Percentiles rank a stretch among this genome's conserved stretches.
These are phyloP conservation scores for Atractosteus spatula DNA, from an alignment of 2,113 vertebrate genomes.

Conservation along the genomic window DNA sequence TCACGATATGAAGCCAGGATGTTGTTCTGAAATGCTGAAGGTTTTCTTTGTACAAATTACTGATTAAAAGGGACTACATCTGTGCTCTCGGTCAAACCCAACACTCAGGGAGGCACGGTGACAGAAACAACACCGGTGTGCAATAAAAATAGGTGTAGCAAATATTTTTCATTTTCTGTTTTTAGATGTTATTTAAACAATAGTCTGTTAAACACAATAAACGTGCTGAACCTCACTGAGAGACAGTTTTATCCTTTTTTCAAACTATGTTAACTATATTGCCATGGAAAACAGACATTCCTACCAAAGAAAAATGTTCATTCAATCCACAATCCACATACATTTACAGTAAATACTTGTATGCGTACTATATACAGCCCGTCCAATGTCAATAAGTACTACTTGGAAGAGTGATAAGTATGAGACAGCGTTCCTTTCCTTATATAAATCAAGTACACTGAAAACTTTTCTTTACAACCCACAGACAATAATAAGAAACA, in stretches of 20 bases:
- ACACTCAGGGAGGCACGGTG: conserved; percentile 18
- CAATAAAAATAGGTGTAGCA: neutral
- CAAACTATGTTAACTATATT: too few relatives aligned
- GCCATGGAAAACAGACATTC: neutral
- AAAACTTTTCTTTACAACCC: too few relatives aligned
- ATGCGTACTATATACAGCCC: too few relatives aligned
- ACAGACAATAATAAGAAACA: neutral
- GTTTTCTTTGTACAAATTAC: conserved; percentile 18
- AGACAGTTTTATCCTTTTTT: neutral
- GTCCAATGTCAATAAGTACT: too few relatives aligned
- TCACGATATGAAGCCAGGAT: conserved; percentile 36
- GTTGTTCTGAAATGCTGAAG: conserved; percentile 37
- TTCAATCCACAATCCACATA: too few relatives aligned
- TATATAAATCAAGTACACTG: too few relatives aligned
- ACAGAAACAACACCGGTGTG: conserved; percentile 8
- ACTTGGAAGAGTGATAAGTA: too few relatives aligned
- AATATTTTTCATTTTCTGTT: neutral
- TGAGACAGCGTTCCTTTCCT: too few relatives aligned
- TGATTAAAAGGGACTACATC: conserved; percentile 24
- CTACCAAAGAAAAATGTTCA: conserved; percentile 2
- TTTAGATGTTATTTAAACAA: neutral
- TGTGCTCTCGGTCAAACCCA: conserved; percentile 22
- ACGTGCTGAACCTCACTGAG: too few relatives aligned
- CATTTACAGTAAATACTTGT: too few relatives aligned
- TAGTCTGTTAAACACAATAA: neutral